Base-by-base conservation (phyloP, 1,140 invertebrate genomes). In the Cyclina sinensis region DNA sequence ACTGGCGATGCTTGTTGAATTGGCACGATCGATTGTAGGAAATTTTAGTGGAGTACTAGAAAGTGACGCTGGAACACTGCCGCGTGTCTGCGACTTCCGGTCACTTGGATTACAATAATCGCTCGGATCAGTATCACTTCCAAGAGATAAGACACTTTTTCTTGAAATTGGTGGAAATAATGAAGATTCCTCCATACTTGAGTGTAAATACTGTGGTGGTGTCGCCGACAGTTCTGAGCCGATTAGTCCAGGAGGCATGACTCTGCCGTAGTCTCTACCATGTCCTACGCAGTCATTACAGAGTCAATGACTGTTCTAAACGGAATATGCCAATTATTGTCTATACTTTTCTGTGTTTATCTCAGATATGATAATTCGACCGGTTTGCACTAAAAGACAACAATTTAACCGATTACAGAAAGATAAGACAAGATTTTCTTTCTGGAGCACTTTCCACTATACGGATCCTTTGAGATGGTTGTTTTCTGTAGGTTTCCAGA, bases 1-100 rank as follows among this genome's bases (percentile, higher is more conserved):
- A 37, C 85, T 87, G 9, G 85, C 74, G 54, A 87, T 65, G 46
- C 85, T 87, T 12, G 85, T 87, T 9, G 85, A 80, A 62, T 87
- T 87, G 51, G 85, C 85, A 18, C 76, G 85, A 39, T 87, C 85
- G 21, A 87, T 87, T 18, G 85, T 51, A 3, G 85, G 85, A 39
- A 87, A 87, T 39, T 87, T 87, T 32, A 87, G 27, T 0, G 85
- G 85, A 35, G 70, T 87, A 59, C 74, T 70, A 14, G 85, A 65
- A 2, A 87, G 74, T 12, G 85, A 87, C 14, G 18, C 73, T 3
- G 85, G 74, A 9, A 87, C 59, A 76, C 85, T 87, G 1, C 74
- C 76, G 32, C 85, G 85, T 37, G 59, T 79, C 0, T 59, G 59
- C 32, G 48, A 30, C 82, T 46, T 84, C 43, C 82, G 39, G n/a